These are phyloP conservation scores for Volucella inanis DNA, from an alignment of 2,888 invertebrate species.

Conservation along the genomic window DNA sequence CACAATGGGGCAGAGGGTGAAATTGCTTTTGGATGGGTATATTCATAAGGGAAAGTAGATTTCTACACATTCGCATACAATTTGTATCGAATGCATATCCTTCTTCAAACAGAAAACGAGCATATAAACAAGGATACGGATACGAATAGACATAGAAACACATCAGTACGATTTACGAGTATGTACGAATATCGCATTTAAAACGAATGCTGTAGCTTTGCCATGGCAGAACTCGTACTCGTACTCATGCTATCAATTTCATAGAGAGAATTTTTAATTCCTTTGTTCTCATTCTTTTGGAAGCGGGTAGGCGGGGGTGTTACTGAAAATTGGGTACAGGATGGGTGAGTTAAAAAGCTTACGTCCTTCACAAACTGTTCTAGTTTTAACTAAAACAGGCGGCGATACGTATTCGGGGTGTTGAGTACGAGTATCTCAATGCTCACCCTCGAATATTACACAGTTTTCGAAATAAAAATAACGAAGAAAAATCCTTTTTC, in stretches of 20 bases:
- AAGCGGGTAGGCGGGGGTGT: background rate
- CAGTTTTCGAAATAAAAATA: too few species aligned
- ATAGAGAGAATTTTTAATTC: conserved; percentile 64
- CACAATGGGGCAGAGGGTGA: too few species aligned
- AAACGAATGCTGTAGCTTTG: conserved; percentile 46
- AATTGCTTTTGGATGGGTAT: background rate
- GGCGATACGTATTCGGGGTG: background rate
- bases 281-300: conserved; percentile 47
- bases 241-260: conserved; percentile 59
- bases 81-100: conserved; percentile 14
- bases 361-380: conserved; percentile 43
- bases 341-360: background rate
- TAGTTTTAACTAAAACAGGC: conserved; percentile 25
- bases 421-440: conserved; percentile 14
- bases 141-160: conserved; percentile 24
- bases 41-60: background rate
- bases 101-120: background rate
- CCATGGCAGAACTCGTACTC: conserved; percentile 16
- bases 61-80: conserved; percentile 3
- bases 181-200: conserved; percentile 50
- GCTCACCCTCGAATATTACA: too few species aligned
- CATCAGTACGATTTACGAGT: conserved; percentile 64
- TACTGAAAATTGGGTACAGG: background rate
- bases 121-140: background rate
- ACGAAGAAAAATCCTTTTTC: conserved; percentile 13